Evolutionary conservation across 2,888 invertebrate species (phyloP), one percentile per base, ranked within the genome.

Genomic region (Thalpophila matura): DNA sequence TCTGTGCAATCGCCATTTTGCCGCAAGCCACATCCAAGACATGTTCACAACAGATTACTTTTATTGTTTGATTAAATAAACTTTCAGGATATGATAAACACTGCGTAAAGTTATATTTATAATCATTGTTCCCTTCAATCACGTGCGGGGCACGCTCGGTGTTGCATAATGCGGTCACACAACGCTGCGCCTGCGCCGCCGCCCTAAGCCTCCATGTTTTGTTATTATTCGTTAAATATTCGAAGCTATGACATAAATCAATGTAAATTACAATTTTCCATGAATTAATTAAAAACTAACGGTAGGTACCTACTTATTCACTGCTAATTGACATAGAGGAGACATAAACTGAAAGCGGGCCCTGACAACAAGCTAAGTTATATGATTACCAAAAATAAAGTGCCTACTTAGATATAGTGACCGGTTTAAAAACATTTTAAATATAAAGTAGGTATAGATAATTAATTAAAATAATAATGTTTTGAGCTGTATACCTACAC

Each of bases 111-210:
- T 35, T 54, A 26, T 49, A 56, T 63, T 37, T 50, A 40, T 9
- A 51, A 55, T 24, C 14, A 53, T 43, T 56, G 55, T 68, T 29
- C 43, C 7, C 53, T 56, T 60, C 29, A 53, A 53, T 61, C 83
- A 86, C 82, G 85, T 86, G 84, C 55, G 40, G 68, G 74, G 67
- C 77, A 65, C 54, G 75, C 64, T 45, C 40, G 54, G 58, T 49
- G 73, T 88, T 89, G 86, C 89, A 85, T 89, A 83, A 87, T 84
- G 79, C 70, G 81, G 86, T 88, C 85, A 87, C 87, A 86, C 80
- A 71, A 80, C 80, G 65, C 42, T 85, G 88, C 85, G 73, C 78
- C 56, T 66, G 76, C 80, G 75, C 78, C 80, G 75, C 78, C 80
- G 80, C 81, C 78, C 82, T 73, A 70, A 55, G 33, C 58, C 18